Base-by-base conservation (phyloP, 1,140 invertebrate species). In the Rhyzopertha dominica region DNA sequence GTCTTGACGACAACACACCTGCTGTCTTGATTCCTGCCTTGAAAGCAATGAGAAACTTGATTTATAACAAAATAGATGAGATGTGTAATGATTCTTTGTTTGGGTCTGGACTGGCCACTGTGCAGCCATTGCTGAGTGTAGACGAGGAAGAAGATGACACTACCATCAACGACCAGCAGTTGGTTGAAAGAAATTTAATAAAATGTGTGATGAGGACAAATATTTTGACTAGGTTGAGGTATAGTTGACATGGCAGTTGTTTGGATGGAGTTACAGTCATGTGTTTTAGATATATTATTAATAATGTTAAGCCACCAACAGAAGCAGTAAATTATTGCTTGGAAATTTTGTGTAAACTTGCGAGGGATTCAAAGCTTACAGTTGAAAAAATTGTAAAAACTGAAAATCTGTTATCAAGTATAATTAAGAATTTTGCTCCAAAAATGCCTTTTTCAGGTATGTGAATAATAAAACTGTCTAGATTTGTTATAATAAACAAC, bases 1-100 rank as follows among this genome's bases (percentile, higher is more conserved):
- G 86, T 5, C 62, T 94, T 17, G 92, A 96, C 71, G 87, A 94
- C 56, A 80, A 80, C 51, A 79, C 84, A n/a, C 65, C 80, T 0
- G 72, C 79, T 9, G 73, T 88, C 18, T 65, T 93, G 7, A 81
- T 81, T 47, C 77, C 87, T 9, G 73, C 85, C 7, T 67, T 92
- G 7, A 76, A 77, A 68, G 82, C 83, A 4, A 64, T 94, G 24
- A 75, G 81, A 56, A 77, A 80, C 58, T 72, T 93, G 13, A 61
- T 90, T 8, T 85, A 80, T 40, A 85, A 81, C 48, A 77, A 81
- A 60, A 72, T 80, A 17, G 89, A 93, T 69, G 88, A 91, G 70
- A 74, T 81, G 42, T 77, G 74, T 43, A 65, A 90, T 14, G 84
- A 88, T 62, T 72, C 77, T 59, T 67, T 85, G 10, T 71, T 81